Conservation (phyloP, 1,140 invertebrate genomes). For the Nasonia giraulti region DNA sequence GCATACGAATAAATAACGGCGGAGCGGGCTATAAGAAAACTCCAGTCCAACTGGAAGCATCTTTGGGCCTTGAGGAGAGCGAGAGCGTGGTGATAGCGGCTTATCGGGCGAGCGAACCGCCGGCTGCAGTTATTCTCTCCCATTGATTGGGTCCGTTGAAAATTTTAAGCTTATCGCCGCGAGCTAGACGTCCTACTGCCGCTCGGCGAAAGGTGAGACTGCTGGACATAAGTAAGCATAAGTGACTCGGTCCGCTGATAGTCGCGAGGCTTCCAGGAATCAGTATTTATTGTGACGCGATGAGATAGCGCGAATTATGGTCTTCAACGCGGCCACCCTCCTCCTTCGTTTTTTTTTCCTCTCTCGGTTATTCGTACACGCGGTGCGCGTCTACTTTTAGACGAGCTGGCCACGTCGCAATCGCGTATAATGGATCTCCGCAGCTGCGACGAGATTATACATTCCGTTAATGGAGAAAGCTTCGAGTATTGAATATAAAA, state of each 20-base stretch:
- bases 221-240: slow-evolving; percentile 69
- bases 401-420: neutral
- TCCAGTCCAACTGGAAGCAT: slow-evolving; percentile 44
- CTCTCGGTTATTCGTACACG: neutral
- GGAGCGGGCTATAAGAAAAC: neutral
- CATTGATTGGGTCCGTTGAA: slow-evolving; percentile 44
- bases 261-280: slow-evolving; percentile 70
- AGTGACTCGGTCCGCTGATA: slow-evolving; percentile 67
- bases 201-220: slow-evolving; percentile 12
- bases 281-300: slow-evolving; percentile 75
- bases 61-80: neutral
- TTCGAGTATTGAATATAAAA: slow-evolving; percentile 25
- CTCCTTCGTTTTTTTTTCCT: slow-evolving; percentile 6
- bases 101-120: slow-evolving; percentile 2
- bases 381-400: too few species aligned
- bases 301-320: slow-evolving; percentile 74
- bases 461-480: neutral
- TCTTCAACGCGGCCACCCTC: slow-evolving; percentile 72
- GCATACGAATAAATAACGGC: neutral
- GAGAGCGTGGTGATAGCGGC: neutral
- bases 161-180: slow-evolving; percentile 36
- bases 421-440: too few species aligned
- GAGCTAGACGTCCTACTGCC: slow-evolving; percentile 16
- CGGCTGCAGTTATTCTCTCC: slow-evolving; percentile 14
- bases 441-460: too few species aligned